Conservation (phyloP, 2,888 invertebrate genomes). For the Hetaerina titia region DNA sequence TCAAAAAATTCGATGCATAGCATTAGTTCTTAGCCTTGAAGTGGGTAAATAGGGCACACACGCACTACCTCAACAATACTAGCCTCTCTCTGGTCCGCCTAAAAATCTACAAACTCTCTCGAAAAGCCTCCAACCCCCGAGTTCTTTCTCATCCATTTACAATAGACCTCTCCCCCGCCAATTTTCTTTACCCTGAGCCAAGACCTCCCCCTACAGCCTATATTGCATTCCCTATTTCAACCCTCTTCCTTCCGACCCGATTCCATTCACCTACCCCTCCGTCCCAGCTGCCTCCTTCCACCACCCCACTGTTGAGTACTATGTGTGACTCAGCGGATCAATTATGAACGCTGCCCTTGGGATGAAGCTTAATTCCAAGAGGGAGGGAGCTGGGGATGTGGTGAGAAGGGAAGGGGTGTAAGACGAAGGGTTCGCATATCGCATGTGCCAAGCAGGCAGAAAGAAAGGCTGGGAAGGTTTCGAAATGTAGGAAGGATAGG, state of each 20-base stretch:
- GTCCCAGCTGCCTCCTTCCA: background rate
- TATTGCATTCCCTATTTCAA: background rate
- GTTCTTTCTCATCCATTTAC: slow-evolving; percentile 26
- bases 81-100: background rate
- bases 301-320: slow-evolving; percentile 46
- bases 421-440: background rate
- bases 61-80: background rate
- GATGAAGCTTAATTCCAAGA: slow-evolving; percentile 55
- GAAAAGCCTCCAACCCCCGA: background rate
- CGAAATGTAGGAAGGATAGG: too few species aligned
- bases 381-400: background rate
- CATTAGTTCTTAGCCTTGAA: background rate
- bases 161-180: background rate
- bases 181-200: slow-evolving; percentile 21
- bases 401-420: background rate
- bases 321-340: slow-evolving; percentile 67
- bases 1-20: too few species aligned
- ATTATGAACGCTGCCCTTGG: slow-evolving; percentile 65
- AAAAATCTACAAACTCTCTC: slow-evolving; percentile 1
- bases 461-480: background rate
- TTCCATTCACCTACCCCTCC: background rate
- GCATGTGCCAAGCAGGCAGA: background rate
- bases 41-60: background rate
- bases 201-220: slow-evolving; percentile 3
- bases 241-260: background rate